Conservation (phyloP, 1,140 invertebrate genomes). For the Drosophila erecta region DNA sequence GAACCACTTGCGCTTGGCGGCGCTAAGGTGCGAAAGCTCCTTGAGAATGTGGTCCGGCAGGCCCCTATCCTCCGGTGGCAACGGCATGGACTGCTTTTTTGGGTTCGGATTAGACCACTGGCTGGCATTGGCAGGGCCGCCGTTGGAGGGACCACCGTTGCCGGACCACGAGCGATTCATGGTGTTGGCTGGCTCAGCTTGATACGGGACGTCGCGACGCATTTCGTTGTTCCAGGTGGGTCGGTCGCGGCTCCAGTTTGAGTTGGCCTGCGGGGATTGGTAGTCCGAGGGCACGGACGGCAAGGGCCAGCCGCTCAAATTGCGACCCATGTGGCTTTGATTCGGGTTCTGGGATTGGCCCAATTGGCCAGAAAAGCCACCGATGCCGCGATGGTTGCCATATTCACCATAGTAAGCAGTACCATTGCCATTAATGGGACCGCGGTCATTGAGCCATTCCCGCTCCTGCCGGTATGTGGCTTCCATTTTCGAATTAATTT, state of each 20-base stretch:
- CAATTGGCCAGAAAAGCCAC: background rate
- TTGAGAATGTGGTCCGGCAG: background rate
- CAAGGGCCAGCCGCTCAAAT: background rate
- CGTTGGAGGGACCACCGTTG: background rate
- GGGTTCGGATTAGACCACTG: background rate
- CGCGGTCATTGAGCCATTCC: background rate
- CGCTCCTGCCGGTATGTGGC: background rate
- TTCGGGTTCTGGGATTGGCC: background rate
- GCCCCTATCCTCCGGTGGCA: background rate
- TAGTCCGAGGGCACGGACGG: background rate
- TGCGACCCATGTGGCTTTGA: background rate
- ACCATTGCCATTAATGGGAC: background rate
- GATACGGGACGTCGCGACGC: no score
- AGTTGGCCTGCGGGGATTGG: background rate
- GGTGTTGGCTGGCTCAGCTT: background rate
- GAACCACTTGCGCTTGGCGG: background rate
- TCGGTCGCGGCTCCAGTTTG: background rate
- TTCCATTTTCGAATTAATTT: background rate
- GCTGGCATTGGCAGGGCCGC: background rate
- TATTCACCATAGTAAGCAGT: background rate
- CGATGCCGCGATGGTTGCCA: background rate
- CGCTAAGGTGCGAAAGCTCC: background rate
- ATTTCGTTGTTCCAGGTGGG: background rate
- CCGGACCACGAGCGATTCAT: background rate
- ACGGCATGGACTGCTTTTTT: background rate